Conservation (phyloP, 2,113 vertebrate genomes). For the Tyrannus savana region DNA sequence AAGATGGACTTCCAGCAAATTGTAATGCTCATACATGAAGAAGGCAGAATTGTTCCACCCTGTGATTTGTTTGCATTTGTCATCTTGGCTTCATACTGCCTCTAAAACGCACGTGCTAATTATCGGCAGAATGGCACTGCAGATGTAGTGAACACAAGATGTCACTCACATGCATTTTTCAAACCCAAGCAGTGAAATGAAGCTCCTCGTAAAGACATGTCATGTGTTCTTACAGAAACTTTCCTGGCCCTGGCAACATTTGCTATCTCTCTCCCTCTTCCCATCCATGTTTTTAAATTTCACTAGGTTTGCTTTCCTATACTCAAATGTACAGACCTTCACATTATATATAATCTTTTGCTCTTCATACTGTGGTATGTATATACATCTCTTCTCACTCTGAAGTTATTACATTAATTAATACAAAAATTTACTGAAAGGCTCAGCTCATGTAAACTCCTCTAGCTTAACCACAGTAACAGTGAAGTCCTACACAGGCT, state of each 20-base stretch:
- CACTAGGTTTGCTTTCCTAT: not conserved
- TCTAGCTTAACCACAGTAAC: not conserved
- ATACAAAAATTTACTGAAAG: not conserved
- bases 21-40: not conserved
- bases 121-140: not conserved
- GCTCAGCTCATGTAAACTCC: not conserved
- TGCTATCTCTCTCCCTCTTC: not conserved
- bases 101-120: not conserved
- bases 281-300: not conserved
- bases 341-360: not conserved
- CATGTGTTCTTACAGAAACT: not conserved
- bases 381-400: not conserved
- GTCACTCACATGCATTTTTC: constrained; percentile 22
- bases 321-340: not conserved
- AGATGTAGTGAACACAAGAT: not conserved
- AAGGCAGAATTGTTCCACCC: not conserved
- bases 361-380: not conserved
- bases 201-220: rapidly evolving
- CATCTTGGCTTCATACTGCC: not conserved
- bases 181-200: not conserved
- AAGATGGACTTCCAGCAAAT: not conserved
- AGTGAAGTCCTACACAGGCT: not conserved
- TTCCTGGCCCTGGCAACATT: not conserved
- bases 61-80: not conserved
- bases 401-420: not conserved